Evolutionary conservation across 2,888 invertebrate species (phyloP), one percentile per base, ranked within the genome.

Genomic region (Eilema depressum): DNA sequence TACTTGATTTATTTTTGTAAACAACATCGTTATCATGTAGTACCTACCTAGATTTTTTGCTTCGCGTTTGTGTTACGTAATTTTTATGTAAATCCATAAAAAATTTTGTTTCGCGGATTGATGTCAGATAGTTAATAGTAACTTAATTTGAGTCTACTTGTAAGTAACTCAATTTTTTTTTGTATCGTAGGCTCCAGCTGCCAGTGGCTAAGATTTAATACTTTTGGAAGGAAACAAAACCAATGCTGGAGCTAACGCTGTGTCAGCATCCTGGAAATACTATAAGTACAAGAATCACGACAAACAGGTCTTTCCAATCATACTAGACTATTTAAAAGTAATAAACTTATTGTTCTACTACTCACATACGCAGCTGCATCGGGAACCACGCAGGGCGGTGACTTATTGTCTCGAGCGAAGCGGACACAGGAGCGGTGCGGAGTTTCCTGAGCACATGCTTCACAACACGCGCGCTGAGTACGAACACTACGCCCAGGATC

Each of bases 311-410:
- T 53, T n/a, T 7, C n/a, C 2, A 2, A 8, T n/a, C 53, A 53
- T 53, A 53, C 3, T 2, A 4, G 23, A 20, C 5, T 25, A 37
- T 37, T 33, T 12, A 56, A 23, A 57, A 56, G 17, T 65, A 60
- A 26, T 41, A 41, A 66, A 37, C 73, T 74, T 80, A 76, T 30
- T 14, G 1, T 7, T 10, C 75, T 85, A 83, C 17, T 87, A 94
- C 94, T 94, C 84, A 94, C 94, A 86, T 78, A 69, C 86, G 87
- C 71, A 85, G 75, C 81, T 86, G 89, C 73, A 91, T 65, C 71
- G 91, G 86, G 76, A 93, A 88, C 95, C 94, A 94, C 0, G 90
- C 89, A 7, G 91, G 91, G 33, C 89, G 88, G 3, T 85, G 85
- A 20, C 86, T 75, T 17, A 91, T 85, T 66, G 91, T 89, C 74